Percentiles rank a stretch among this genome's conserved stretches.
Evolutionary conservation across 2,888 invertebrate species (phyloP).

Genomic region (Xestia xanthographa): DNA sequence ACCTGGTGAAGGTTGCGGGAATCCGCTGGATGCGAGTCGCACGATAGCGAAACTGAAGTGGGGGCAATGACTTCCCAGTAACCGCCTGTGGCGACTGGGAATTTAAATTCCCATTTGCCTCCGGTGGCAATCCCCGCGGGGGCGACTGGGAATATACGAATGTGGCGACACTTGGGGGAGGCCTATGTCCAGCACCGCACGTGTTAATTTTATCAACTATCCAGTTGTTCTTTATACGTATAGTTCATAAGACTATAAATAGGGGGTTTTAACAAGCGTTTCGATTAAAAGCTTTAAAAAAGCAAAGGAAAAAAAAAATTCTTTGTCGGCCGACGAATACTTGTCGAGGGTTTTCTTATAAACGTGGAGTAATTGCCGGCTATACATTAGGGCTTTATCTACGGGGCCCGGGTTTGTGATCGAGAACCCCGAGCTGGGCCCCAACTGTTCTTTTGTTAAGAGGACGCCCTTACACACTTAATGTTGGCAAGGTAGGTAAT

Average conservation of each 20-base stretch:
- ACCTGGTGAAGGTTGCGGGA: too few species aligned
- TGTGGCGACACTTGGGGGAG: too few species aligned
- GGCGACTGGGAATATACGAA: too few species aligned
- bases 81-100: too few species aligned
- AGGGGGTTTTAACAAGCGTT: neutral
- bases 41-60: too few species aligned
- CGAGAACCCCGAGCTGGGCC: slow-evolving; percentile 28
- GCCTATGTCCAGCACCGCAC: too few species aligned
- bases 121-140: too few species aligned
- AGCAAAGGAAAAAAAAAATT: slow-evolving; percentile 29
- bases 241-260: neutral
- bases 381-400: slow-evolving; percentile 66
- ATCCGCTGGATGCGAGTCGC: too few species aligned
- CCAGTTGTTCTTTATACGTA: too few species aligned
- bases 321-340: slow-evolving; percentile 42
- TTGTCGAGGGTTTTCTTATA: slow-evolving; percentile 51
- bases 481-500: neutral
- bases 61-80: too few species aligned
- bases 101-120: too few species aligned
- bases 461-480: slow-evolving; percentile 1
- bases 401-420: slow-evolving; percentile 44
- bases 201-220: too few species aligned
- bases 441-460: slow-evolving; percentile 38
- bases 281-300: slow-evolving; percentile 12
- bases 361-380: slow-evolving; percentile 59